A percentile compares a stretch with the other conserved stretches of the same genome.
Conservation (phyloP, 2,797 vertebrate genomes). For the Champsocephalus esox region DNA sequence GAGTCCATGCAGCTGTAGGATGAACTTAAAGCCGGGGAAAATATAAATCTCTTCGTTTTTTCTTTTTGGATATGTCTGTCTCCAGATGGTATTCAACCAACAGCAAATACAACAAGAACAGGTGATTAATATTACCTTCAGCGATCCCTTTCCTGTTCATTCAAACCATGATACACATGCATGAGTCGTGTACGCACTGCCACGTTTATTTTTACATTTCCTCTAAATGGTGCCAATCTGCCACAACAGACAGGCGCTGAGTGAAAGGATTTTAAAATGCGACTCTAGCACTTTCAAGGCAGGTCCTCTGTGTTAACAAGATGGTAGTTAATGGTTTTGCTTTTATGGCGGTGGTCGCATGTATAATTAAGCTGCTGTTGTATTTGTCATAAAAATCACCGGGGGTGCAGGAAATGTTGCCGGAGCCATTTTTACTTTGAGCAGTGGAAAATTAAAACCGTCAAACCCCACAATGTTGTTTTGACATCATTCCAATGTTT, state of each 20-base stretch:
- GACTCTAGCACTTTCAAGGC: constrained; percentile 79
- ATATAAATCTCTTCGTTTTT: constrained; percentile 11
- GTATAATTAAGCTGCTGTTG: constrained; percentile 87
- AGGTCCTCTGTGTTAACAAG: constrained; percentile 84
- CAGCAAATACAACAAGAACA: constrained; percentile 17
- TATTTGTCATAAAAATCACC: constrained; percentile 85
- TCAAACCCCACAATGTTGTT: constrained; percentile 85
- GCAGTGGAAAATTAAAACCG: constrained; percentile 86
- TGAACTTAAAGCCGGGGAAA: constrained; percentile 30
- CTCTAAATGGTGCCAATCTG: constrained; percentile 72
- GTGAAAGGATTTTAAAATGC: constrained; percentile 79
- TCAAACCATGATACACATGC: constrained; percentile 35
- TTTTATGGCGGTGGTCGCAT: constrained; percentile 82
- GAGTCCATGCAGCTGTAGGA: constrained; percentile 60
- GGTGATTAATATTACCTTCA: constrained; percentile 17
- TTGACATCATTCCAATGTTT: constrained; percentile 88
- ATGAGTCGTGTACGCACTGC: constrained; percentile 25
- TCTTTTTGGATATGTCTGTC: not conserved
- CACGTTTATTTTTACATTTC: constrained; percentile 72
- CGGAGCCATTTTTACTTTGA: constrained; percentile 82
- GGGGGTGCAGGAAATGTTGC: constrained; percentile 81
- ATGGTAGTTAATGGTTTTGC: constrained; percentile 80
- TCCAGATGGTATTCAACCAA: constrained; percentile 10
- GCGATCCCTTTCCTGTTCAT: constrained; percentile 30
- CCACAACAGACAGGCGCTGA: constrained; percentile 76